Evolutionary conservation across 1,140 invertebrate genomes (phyloP).

Genomic region (Drosophila littoralis): DNA sequence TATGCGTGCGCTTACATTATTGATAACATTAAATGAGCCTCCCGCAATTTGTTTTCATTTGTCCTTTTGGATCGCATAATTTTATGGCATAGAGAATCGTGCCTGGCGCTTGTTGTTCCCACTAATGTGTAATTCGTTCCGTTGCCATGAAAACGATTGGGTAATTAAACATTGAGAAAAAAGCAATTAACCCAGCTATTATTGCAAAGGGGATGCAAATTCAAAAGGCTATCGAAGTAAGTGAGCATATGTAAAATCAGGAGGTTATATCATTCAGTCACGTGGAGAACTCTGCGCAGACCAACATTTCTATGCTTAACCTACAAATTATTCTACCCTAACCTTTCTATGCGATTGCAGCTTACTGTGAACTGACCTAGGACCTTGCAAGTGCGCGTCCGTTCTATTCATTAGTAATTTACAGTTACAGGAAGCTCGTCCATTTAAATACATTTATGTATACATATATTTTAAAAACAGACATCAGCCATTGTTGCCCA

Average conservation of each 20-base stretch:
- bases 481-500: conserved; percentile 11
- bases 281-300: conserved; percentile 5
- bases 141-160: conserved; percentile 1
- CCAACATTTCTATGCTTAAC: conserved; percentile 1
- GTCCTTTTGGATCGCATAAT: conserved; percentile 21
- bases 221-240: not conserved
- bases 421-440: conserved; percentile 68
- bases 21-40: conserved; percentile 59
- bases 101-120: not conserved
- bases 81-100: not conserved
- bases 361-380: conserved; percentile 5
- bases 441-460: conserved; percentile 37
- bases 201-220: not conserved
- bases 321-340: conserved; percentile 13
- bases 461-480: conserved; percentile 35
- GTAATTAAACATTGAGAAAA: not conserved
- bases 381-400: conserved; percentile 11
- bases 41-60: conserved; percentile 60
- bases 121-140: not conserved
- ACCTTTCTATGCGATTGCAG: not conserved
- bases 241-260: not conserved
- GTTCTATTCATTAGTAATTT: conserved; percentile 50
- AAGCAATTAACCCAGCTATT: not conserved
- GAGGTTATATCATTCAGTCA: not conserved
- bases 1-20: conserved; percentile 59